These are phyloP conservation scores for Psittacula cyanocephala DNA, from an alignment of 2,113 vertebrate species.

Conservation along the genomic window DNA sequence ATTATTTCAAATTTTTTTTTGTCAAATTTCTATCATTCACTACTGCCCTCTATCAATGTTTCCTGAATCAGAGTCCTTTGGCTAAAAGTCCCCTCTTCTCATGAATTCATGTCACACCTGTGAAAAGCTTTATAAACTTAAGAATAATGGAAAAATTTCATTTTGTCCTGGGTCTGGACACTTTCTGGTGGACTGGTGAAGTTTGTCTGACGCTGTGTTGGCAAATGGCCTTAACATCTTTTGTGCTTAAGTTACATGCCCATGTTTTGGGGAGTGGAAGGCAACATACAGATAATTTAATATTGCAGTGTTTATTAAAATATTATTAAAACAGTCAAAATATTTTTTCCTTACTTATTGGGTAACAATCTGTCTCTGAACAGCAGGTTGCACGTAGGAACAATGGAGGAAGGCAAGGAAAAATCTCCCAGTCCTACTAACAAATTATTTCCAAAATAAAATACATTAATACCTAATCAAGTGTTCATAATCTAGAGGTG, in stretches of 20 bases:
- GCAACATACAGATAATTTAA: not conserved
- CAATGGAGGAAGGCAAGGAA: not conserved
- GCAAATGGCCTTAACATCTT: not conserved
- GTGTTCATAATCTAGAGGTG: not conserved
- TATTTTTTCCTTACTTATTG: not conserved
- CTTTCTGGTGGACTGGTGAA: not conserved
- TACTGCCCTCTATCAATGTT: too few relatives aligned
- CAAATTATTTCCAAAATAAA: not conserved
- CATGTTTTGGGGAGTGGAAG: not conserved
- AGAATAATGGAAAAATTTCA: not conserved
- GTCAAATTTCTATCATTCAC: too few relatives aligned
- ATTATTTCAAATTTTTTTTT: too few relatives aligned
- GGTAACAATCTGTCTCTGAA: not conserved
- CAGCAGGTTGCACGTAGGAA: not conserved
- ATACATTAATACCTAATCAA: not conserved
- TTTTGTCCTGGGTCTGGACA: not conserved
- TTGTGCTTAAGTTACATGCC: not conserved
- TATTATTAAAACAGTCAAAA: not conserved
- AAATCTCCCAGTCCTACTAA: not conserved
- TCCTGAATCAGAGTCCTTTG: not conserved
- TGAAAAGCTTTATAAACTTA: not conserved
- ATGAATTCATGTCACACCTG: not conserved
- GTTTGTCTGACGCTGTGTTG: not conserved
- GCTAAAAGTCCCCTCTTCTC: not conserved
- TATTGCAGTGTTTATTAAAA: not conserved